These are phyloP conservation scores for Apaloderma vittatum DNA, from an alignment of 2,113 vertebrate species.

Conservation along the genomic window DNA sequence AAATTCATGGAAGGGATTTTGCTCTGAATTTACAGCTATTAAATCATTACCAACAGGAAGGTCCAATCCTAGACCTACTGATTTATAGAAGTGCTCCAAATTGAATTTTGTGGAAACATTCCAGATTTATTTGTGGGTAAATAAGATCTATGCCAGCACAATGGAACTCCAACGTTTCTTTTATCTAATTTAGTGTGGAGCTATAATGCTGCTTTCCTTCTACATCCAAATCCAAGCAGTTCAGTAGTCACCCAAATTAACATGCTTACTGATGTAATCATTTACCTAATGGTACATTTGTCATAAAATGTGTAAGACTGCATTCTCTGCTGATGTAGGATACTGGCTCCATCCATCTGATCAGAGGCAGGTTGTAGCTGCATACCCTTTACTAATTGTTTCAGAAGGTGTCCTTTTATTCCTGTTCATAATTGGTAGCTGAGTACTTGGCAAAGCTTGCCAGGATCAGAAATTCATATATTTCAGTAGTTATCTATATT, in stretches of 20 bases:
- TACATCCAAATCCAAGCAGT: background rate
- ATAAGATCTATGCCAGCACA: background rate
- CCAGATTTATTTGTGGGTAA: background rate
- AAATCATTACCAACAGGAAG: background rate
- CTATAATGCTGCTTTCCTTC: background rate
- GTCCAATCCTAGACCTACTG: background rate
- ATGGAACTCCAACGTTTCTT: background rate
- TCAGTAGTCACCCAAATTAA: background rate
- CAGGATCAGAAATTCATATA: conserved; percentile 23
- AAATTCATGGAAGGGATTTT: background rate
- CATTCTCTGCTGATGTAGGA: background rate
- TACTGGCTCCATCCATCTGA: background rate
- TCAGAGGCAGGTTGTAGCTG: background rate
- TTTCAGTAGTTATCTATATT: conserved; percentile 7
- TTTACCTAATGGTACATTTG: background rate
- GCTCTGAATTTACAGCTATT: background rate
- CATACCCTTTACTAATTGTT: conserved; percentile 39
- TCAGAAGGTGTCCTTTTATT: conserved; percentile 52
- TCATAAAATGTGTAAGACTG: background rate
- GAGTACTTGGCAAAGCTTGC: background rate
- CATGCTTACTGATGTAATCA: background rate
- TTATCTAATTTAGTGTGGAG: background rate
- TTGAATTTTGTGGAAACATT: background rate
- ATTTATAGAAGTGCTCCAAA: background rate
- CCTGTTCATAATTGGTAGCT: conserved; percentile 34